A percentile compares a stretch with the other conserved stretches of the same genome.
These are phyloP conservation scores for Neotoxoptera formosana DNA, from an alignment of 1,140 invertebrate species.

Conservation along the genomic window DNA sequence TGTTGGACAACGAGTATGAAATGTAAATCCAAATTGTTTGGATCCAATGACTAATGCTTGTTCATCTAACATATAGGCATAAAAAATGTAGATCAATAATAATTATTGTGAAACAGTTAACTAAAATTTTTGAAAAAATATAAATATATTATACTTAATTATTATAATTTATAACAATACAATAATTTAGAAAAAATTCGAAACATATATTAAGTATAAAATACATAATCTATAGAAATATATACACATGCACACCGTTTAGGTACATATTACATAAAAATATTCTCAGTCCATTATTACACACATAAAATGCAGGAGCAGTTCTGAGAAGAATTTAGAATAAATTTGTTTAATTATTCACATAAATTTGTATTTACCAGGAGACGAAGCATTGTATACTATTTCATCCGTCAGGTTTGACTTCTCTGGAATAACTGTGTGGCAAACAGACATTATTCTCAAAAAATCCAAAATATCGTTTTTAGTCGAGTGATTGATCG, in stretches of 20 bases:
- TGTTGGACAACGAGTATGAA: constrained; percentile 85
- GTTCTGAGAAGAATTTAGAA: too few relatives aligned
- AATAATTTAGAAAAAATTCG: too few relatives aligned
- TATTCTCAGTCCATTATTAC: too few relatives aligned
- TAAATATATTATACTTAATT: not conserved
- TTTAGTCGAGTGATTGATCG: not conserved
- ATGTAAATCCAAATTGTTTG: constrained; percentile 84
- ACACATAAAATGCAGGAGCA: too few relatives aligned
- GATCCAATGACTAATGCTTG: constrained; percentile 94
- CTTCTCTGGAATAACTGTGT: constrained; percentile 96
- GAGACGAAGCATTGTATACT: constrained; percentile 95
- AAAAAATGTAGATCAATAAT: constrained; percentile 38
- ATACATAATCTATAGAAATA: too few relatives aligned
- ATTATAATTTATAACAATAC: too few relatives aligned
- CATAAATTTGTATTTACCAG: constrained; percentile 69
- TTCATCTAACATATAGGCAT: constrained; percentile 71
- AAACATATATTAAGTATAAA: too few relatives aligned
- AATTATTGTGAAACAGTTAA: not conserved
- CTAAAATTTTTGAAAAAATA: not conserved
- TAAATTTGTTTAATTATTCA: not conserved
- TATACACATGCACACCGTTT: too few relatives aligned
- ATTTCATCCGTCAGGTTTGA: constrained; percentile 70
- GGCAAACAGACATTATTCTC: constrained; percentile 91
- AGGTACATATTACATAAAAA: too few relatives aligned
- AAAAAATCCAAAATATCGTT: constrained; percentile 70